Base-by-base conservation (phyloP, 2,113 vertebrate genomes). In the Xiphias gladius region DNA sequence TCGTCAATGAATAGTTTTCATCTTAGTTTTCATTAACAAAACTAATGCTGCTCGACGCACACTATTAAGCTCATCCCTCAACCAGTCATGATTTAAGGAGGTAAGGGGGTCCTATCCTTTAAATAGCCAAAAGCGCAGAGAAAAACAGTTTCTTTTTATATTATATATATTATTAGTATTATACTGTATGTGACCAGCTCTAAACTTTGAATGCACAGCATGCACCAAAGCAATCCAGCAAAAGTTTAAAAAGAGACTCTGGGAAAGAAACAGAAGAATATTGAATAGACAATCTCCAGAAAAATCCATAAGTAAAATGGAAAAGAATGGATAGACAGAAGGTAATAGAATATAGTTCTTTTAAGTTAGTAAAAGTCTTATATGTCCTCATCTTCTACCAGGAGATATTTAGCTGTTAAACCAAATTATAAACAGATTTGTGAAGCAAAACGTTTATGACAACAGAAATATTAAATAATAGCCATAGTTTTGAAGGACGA, bases 141-240 rank as follows among this genome's bases (percentile, higher is more conserved):
- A 41, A 4, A 55, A 19, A 66, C 9, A 79, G 55, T 32, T 63
- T 57, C 20, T 39, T 17, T 52, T 52, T 14, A 64, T 14, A 64
- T n/a, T n/a, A n/a, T n/a, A n/a, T n/a, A n/a, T n/a, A 52, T 35
- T 13, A 62, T 76, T n/a, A 71, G 55, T 30, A 52, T 63, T 76
- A 62, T 26, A 35, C 6, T 35, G 32, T 35, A 66, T 32, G 12
- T 12, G 41, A 61, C 57, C 48, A 22, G 22, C 64, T 67, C 43
- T 10, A 48, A 58, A 74, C 48, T 57, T 76, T 67, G 16, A 75
- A 78, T 76, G 46, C 75, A 71, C 55, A 48, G 7, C 54, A 70
- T 72, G 61, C 58, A 39, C 43, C 63, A 67, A 43, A 68, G 71
- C 10, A 48, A 82, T 41, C 75, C 50, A 76, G 69, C 26, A 54